Conservation (phyloP, 1,140 invertebrate genomes). For the Ceratina japonica region DNA sequence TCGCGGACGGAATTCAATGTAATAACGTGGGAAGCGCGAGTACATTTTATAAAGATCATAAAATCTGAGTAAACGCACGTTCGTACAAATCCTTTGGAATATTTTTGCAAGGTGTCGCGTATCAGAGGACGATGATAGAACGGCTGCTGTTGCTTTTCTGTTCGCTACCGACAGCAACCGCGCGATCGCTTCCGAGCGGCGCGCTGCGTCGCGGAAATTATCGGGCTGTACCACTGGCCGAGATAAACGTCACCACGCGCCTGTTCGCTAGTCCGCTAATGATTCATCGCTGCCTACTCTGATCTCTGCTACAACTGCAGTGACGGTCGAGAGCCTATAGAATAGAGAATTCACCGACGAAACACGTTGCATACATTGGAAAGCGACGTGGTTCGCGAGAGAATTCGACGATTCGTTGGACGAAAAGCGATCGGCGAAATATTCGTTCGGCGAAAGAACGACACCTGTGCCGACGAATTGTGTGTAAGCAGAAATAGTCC, state of each 20-base stretch:
- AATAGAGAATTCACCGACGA: too few relatives aligned
- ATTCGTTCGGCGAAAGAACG: too few relatives aligned
- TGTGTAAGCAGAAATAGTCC: background rate
- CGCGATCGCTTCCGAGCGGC: constrained; percentile 30
- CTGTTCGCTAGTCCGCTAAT: background rate
- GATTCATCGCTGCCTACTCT: constrained; percentile 20
- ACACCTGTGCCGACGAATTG: background rate
- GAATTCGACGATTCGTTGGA: too few relatives aligned
- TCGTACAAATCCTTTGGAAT: too few relatives aligned
- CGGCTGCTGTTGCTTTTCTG: constrained; percentile 1
- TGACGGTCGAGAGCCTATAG: background rate
- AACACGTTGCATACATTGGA: too few relatives aligned
- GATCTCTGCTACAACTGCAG: background rate
- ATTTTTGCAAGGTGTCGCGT: background rate
- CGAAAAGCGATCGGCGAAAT: background rate
- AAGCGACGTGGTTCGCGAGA: too few relatives aligned
- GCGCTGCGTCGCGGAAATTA: constrained; percentile 32
- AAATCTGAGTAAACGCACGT: too few relatives aligned
- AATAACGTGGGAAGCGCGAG: background rate
- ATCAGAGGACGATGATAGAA: background rate
- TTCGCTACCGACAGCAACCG: constrained; percentile 4
- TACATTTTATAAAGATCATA: too few relatives aligned
- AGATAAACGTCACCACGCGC: constrained; percentile 32
- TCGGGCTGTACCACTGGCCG: background rate
- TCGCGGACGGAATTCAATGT: too few relatives aligned